phyloP scores from a whole-genome alignment of 2,888 invertebrate species.

The Mesoligia furuncula region DNA sequence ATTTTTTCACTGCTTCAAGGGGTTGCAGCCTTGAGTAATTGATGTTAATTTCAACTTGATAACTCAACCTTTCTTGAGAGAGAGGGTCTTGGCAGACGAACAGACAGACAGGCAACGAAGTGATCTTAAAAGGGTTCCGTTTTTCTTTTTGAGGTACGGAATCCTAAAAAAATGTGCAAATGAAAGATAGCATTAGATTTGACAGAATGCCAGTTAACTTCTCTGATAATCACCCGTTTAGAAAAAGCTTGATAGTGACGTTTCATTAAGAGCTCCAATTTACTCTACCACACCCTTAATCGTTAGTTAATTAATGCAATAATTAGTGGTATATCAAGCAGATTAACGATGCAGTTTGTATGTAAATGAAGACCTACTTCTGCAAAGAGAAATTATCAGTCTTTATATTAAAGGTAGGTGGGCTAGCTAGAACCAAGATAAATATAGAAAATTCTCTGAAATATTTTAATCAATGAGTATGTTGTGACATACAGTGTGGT shows the following conservation, averaged over 20 bases:
- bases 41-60: too few relatives aligned
- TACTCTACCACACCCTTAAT: not conserved
- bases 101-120: too few relatives aligned
- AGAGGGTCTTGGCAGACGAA: too few relatives aligned
- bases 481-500: not conserved
- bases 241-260: not conserved
- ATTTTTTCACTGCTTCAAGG: too few relatives aligned
- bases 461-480: not conserved
- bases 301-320: slow-evolving; percentile 10
- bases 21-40: too few relatives aligned
- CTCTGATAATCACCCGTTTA: not conserved
- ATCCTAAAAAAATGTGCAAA: too few relatives aligned
- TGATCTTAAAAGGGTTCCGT: too few relatives aligned
- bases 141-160: too few relatives aligned
- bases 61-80: too few relatives aligned
- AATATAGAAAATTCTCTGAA: not conserved
- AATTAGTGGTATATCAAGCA: not conserved
- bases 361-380: slow-evolving; percentile 8
- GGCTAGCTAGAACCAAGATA: not conserved
- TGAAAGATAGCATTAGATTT: not conserved
- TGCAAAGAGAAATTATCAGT: slow-evolving; percentile 10
- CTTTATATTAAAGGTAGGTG: too few relatives aligned
- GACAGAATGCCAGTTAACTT: not conserved
- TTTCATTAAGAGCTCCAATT: not conserved
- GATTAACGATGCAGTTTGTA: slow-evolving; percentile 14